These are phyloP conservation scores for Amphimedon queenslandica DNA, from an alignment of 37 sponge, comb jelly and placozoan species.

Conservation along the genomic window DNA sequence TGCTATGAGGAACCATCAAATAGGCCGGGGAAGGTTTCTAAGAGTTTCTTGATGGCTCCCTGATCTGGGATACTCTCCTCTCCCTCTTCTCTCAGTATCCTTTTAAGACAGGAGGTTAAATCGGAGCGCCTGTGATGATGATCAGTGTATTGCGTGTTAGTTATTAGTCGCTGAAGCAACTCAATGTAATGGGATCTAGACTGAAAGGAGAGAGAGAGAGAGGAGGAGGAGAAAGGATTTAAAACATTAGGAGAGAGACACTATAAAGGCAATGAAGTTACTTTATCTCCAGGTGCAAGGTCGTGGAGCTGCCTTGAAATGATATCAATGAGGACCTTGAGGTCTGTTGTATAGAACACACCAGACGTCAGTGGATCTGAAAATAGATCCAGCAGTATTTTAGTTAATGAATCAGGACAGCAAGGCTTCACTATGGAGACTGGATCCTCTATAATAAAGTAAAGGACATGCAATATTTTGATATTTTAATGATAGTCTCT, in stretches of 20 bases:
- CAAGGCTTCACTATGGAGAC: conserved; percentile 63
- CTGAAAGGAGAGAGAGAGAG: conserved; percentile 21
- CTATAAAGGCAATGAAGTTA: background rate
- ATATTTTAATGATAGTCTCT: too few species aligned
- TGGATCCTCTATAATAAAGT: conserved; percentile 63
- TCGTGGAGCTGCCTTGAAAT: conserved; percentile 68
- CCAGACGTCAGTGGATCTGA: conserved; percentile 32
- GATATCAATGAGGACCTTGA: conserved; percentile 79
- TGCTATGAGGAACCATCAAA: conserved; percentile 28
- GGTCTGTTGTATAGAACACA: conserved; percentile 83
- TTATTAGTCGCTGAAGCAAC: conserved; percentile 52
- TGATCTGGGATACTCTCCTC: conserved; percentile 31
- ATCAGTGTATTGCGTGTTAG: conserved; percentile 57
- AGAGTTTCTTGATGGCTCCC: conserved; percentile 42
- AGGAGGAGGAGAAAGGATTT: background rate
- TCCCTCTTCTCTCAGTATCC: conserved; percentile 54
- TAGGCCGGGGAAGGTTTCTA: conserved; percentile 27
- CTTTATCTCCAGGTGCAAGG: conserved; percentile 61
- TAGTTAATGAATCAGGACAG: conserved; percentile 70
- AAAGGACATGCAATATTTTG: too few species aligned
- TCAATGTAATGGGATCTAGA: conserved; percentile 58
- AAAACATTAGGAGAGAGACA: background rate
- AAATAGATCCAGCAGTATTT: conserved; percentile 75
- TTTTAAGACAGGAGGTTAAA: conserved; percentile 37
- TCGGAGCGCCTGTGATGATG: conserved; percentile 49